phyloP scores from a whole-genome alignment of 2,888 invertebrate species.

The Heliconius ethilla region DNA sequence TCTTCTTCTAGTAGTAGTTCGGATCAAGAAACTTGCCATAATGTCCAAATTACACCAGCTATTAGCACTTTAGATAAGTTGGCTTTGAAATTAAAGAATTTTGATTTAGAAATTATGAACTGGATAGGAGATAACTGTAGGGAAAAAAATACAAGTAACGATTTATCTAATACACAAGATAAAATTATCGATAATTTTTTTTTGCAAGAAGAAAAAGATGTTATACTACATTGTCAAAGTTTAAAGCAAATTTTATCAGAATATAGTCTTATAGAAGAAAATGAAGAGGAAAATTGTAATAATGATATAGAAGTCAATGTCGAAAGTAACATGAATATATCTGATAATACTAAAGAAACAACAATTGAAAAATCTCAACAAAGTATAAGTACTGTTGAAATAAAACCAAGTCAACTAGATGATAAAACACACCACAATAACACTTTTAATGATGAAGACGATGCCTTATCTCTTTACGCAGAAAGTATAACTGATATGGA shows the following conservation, averaged over 20 bases:
- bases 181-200: constrained; percentile 49
- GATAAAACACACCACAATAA: not conserved
- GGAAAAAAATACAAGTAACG: constrained; percentile 40
- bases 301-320: not conserved
- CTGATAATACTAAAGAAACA: not conserved
- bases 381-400: not conserved
- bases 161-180: constrained; percentile 47
- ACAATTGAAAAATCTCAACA: constrained; percentile 1
- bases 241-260: constrained; percentile 45
- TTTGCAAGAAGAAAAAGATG: constrained; percentile 55
- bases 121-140: constrained; percentile 52
- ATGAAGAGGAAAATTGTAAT: not conserved
- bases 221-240: constrained; percentile 51
- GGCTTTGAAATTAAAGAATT: constrained; percentile 49
- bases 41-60: constrained; percentile 23
- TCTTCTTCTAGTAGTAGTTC: constrained; percentile 30
- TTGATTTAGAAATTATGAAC: constrained; percentile 57
- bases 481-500: constrained; percentile 71
- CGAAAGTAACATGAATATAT: not conserved
- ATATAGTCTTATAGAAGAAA: not conserved
- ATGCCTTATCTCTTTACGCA: constrained; percentile 68
- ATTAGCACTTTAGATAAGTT: constrained; percentile 50
- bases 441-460: constrained; percentile 61
- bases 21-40: constrained; percentile 8
- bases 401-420: not conserved